These are phyloP conservation scores for Oreochromis spilurus DNA, from an alignment of 2,113 vertebrate species.

Conservation along the genomic window DNA sequence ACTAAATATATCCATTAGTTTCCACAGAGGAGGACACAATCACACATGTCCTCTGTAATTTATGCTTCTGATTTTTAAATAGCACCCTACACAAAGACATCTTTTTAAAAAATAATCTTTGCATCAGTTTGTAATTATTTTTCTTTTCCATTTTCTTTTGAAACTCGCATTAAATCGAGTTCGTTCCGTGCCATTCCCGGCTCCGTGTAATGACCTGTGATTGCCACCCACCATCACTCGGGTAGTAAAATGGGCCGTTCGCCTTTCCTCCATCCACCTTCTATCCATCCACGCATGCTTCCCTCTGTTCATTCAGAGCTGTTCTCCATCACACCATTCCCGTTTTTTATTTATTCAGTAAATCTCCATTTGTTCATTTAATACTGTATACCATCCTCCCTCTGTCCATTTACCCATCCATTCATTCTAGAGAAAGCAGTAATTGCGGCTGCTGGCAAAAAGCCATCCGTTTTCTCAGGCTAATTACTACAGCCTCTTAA, in stretches of 20 bases:
- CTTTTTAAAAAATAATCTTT: background rate
- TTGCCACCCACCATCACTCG: background rate
- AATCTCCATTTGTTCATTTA: constrained; percentile 8
- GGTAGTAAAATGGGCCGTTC: background rate
- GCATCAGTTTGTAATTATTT: background rate
- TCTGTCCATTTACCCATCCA: constrained; percentile 4
- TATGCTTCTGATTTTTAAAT: background rate
- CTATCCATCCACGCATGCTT: background rate
- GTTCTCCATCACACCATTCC: background rate
- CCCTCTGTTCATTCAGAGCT: background rate
- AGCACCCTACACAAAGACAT: background rate
- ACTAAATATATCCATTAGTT: background rate
- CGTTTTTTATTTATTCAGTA: background rate
- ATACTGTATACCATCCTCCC: background rate
- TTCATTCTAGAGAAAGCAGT: constrained; percentile 19
- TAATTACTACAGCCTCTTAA: constrained; percentile 64
- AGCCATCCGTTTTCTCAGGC: constrained; percentile 51
- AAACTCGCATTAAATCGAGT: background rate
- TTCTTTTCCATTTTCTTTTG: background rate
- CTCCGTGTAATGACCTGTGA: background rate
- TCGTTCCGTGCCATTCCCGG: background rate
- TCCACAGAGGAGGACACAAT: background rate
- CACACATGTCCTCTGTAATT: background rate
- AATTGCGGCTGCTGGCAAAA: constrained; percentile 51
- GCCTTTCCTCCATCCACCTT: background rate